Evolutionary conservation across 2,113 vertebrate species (phyloP), one percentile per base, ranked within the genome.

Genomic region (Perccottus glenii): DNA sequence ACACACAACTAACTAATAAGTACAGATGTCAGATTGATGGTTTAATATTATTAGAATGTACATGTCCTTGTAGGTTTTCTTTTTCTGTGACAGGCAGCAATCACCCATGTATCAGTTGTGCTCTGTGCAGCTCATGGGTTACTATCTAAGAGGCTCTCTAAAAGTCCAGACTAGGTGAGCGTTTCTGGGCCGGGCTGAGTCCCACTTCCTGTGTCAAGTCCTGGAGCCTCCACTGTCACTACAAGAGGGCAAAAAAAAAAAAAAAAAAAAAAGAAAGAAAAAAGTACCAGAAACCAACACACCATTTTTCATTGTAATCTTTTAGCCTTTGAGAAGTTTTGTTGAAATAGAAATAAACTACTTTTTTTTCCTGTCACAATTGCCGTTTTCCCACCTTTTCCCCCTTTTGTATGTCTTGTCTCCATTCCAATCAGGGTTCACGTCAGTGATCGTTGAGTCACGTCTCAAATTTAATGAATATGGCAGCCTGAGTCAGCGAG

Each of bases 401-500:
- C 78, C 59, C 61, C 65, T 80, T 27, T 78, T 74, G 80, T 86
- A 74, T 63, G 75, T 77, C 79, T 82, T 65, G 81, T 88, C 88
- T 90, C 89, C 88, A 87, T 88, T 88, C 78, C 82, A 85, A 87
- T 89, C 76, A 78, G 9, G 38, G 62, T 79, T 70, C 76, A 82
- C 86, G 72, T 80, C 87, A 82, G 51, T 47, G 63, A 80, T 75
- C 56, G 64, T 80, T 81, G 87, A 89, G 77, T 87, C 84, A 84
- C 70, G 77, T 85, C 85, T 89, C 83, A 86, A 88, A 89, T 73
- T 77, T 79, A 89, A 86, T 84, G 70, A 68, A 86, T 82, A 83
- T 83, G 85, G 85, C 87, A 84, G 77, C 73, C 78, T 88, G 85
- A 89, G 85, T 90, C 86, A 90, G 83, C 82, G 81, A 87, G 86